Base-by-base conservation (phyloP, 2,888 invertebrate species). In the Chymomyza fuscimana region DNA sequence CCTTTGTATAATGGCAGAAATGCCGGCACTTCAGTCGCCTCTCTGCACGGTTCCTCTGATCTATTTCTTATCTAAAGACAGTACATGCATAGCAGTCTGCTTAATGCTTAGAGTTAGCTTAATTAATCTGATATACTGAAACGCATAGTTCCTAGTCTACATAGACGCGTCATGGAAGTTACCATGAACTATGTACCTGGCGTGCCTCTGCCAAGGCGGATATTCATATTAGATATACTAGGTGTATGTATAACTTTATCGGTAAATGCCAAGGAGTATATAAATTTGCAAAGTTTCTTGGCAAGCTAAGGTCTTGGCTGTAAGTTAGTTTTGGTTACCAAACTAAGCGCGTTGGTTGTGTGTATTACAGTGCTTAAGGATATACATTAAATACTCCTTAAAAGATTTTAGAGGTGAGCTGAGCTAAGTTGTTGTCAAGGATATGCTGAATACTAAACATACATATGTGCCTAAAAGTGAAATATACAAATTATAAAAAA, bases 31-130 rank as follows among this genome's bases (percentile, higher is more conserved):
- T 32, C 19, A 52, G 7, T 19, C 10, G 32, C 19, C 54, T 25
- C 9, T 25, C 15, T 25, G 60, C 67, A 63, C 78, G 78, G 76
- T 66, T 66, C 64, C 71, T 76, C 66, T 73, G 78, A 86, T 81
- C 78, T 78, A 7, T 56, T 5, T 12, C 40, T 46, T 46, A 46
- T 46, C 40, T 46, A 46, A 46, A 32, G 40, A 12, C 40, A 46
- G 51, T 58, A 50, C 65, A 68, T 64, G 68, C 60, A 36, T 22
- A 12, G 69, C 65, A 65, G 62, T 61, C 16, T 71, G 46, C 58
- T 64, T 9, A 16, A 63, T 25, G 67, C 76, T 65, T 71, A 67
- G 76, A 60, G 10, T 32, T 36, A 40, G 32, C 15, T 60, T 60
- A 60, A 60, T 60, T 60, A 60, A 60, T 60, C 60, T 5, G 2